A percentile compares a stretch with the other conserved stretches of the same genome.
These are phyloP conservation scores for Podarcis muralis DNA, from an alignment of 2,113 vertebrate species.

Conservation along the genomic window DNA sequence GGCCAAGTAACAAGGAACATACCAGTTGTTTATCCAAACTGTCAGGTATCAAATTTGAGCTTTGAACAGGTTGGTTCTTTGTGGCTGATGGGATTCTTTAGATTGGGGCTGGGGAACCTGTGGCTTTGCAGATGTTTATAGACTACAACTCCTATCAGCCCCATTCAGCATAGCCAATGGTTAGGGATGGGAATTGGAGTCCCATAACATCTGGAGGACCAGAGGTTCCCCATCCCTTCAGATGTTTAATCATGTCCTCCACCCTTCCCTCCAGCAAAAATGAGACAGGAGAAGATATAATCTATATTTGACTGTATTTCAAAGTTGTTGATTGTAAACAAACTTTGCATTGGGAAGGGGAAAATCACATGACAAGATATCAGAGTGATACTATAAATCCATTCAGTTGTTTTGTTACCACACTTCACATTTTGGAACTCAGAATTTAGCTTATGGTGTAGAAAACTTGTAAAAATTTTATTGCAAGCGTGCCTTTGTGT, in stretches of 20 bases:
- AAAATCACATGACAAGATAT: conserved; percentile 68
- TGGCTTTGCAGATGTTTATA: not conserved
- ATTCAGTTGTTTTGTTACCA: conserved; percentile 63
- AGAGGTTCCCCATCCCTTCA: not conserved
- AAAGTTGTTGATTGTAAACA: conserved; percentile 70
- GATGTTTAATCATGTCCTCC: not conserved
- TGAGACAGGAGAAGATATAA: conserved; percentile 35
- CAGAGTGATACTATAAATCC: conserved; percentile 68
- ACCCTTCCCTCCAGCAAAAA: not conserved
- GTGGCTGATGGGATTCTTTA: not conserved
- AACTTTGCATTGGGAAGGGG: conserved; percentile 60
- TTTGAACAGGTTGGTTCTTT: not conserved
- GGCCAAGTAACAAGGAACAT: not conserved
- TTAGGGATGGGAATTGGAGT: too few species aligned
- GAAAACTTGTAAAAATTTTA: conserved; percentile 71
- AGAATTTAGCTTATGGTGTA: conserved; percentile 65
- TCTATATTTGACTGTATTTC: conserved; percentile 68
- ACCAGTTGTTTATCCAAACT: not conserved
- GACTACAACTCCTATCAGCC: too few species aligned
- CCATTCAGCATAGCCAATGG: too few species aligned
- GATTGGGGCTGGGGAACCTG: too few species aligned
- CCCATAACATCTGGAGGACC: too few species aligned
- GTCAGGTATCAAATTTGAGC: not conserved
- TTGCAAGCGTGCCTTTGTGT: conserved; percentile 67
- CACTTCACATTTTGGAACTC: conserved; percentile 64